Conservation (phyloP, 37 sponge, comb jelly and placozoan genomes). For the Beroe ovata region DNA sequence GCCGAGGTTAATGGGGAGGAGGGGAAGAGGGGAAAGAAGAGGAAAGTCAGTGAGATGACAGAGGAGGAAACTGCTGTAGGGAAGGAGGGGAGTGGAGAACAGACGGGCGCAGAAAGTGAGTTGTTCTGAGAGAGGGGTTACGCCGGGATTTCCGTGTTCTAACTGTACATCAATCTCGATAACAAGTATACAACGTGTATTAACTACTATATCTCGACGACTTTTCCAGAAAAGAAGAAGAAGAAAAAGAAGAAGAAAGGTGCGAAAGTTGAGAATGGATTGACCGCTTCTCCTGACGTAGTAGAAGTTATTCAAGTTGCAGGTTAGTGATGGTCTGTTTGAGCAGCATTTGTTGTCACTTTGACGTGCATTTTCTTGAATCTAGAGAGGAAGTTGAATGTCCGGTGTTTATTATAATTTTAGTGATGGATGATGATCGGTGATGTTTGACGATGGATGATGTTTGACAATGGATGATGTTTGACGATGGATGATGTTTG, state of each 20-base stretch:
- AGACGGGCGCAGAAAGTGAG: too few species aligned
- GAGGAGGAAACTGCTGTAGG: not conserved
- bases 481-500: too few species aligned
- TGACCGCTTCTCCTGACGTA: not conserved
- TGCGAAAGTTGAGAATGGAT: not conserved
- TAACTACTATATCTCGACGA: too few species aligned
- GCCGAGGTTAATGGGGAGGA: not conserved
- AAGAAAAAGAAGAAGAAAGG: conserved; percentile 23
- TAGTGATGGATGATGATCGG: too few species aligned
- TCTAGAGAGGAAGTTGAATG: not conserved
- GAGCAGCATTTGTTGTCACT: not conserved
- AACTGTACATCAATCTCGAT: too few species aligned
- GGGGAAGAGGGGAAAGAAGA: conserved; percentile 35
- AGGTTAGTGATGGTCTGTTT: not conserved
- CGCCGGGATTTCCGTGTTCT: too few species aligned
- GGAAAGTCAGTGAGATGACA: conserved; percentile 23
- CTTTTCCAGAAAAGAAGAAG: conserved; percentile 2
- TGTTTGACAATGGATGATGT: too few species aligned
- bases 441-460: too few species aligned
- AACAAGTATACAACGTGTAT: too few species aligned
- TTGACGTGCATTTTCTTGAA: not conserved
- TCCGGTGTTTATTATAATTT: not conserved
- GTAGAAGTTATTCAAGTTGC: conserved; percentile 24
- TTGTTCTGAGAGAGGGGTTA: too few species aligned
- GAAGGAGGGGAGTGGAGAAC: not conserved